Evolutionary conservation across 2,113 vertebrate genomes (phyloP), one percentile per base, ranked within the genome.

Genomic region (Fulmarus glacialis): DNA sequence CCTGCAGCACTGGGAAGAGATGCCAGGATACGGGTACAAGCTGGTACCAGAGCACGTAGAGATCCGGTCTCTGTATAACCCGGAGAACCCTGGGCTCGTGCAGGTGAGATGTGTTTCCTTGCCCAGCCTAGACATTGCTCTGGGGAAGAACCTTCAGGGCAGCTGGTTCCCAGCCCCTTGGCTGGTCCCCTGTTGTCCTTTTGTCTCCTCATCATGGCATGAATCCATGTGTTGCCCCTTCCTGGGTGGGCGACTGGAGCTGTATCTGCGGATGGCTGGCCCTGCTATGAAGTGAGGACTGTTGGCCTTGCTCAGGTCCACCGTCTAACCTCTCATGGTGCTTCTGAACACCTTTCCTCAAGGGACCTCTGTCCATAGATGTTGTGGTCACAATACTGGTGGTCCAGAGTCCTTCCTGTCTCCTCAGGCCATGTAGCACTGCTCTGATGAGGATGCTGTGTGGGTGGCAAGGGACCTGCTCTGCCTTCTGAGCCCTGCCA

Each of bases 31-130:
- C 8, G 99, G 99, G 4, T 85, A 98, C 66, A 97, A 97, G 73
- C 98, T 99, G 84, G 99, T 99, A 24, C 99, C 99, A 3, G 99
- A 99, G 82, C 99, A 99, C 0, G 98, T 99, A 87, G 99, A 99
- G 96, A 98, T 98, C 34, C 97, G 99, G 60, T 98, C 99, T 21
- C 98, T 99, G 70, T 96, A 98, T 89, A 99, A 98, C 87, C 79
- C 92, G 0, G 98, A 98, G n/a, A 99, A 96, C 68, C 99, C 99
- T 1, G 99, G 99, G 18, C 97, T 99, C 50, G 98, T 99, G 42
- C 99, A 99, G 99, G 99, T 99, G 59, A 98, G 82, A 47, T 22
- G 22, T 59, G 21, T 74, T 43, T 80, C 64, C 4, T 17, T 53
- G 72, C 19, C n/a, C 24, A 78, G 17, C 40, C 32, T 34, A 40